Percentiles rank a stretch among this genome's conserved stretches.
Evolutionary conservation across 2,113 vertebrate genomes (phyloP).

Genomic region (Petrocephalus zakoni): DNA sequence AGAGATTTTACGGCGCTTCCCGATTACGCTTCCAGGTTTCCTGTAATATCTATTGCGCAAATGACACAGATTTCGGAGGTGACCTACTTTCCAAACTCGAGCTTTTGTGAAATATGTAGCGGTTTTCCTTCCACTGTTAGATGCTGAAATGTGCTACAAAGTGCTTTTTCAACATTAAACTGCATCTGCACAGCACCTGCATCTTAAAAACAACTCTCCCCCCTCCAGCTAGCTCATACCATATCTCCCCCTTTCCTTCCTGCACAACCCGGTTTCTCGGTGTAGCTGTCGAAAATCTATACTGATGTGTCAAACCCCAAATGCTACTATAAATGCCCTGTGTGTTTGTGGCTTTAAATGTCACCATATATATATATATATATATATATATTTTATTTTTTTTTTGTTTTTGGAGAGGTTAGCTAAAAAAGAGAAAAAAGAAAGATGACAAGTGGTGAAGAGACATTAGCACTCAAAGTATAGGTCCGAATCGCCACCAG

Average conservation of each 20-base stretch:
- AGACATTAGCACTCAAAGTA: neutral
- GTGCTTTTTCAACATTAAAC: neutral
- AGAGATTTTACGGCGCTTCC: slow-evolving; percentile 5
- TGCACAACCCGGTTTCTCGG: neutral
- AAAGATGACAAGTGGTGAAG: neutral
- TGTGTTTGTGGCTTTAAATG: neutral
- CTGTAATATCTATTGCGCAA: neutral
- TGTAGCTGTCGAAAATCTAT: neutral
- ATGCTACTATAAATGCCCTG: neutral
- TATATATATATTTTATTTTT: neutral
- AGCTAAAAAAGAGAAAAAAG: neutral
- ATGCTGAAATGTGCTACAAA: neutral
- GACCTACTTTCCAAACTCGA: neutral
- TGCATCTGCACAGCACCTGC: neutral
- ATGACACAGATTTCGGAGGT: slow-evolving; percentile 3
- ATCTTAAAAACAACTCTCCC: neutral
- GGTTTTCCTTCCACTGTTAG: neutral
- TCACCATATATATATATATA: neutral
- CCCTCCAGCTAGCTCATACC: neutral
- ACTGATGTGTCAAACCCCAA: neutral
- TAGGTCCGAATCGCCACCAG: neutral
- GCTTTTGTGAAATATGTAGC: neutral
- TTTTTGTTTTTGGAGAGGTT: neutral
- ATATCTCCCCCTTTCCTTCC: neutral
- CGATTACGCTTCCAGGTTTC: neutral